These are phyloP conservation scores for Poicephalus meyeri DNA, from an alignment of 2,113 vertebrate genomes.

Conservation along the genomic window DNA sequence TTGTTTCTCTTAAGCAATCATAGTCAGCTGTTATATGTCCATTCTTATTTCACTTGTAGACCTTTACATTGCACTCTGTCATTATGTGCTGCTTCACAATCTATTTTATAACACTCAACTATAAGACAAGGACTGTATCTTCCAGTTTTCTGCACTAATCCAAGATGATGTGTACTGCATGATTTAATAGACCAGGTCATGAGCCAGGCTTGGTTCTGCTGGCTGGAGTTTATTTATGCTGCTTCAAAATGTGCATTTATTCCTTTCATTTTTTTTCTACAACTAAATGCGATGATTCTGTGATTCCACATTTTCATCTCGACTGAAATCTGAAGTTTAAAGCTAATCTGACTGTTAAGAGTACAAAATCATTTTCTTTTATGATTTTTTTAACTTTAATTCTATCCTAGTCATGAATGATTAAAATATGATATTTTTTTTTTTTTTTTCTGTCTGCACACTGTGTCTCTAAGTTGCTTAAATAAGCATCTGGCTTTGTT, in stretches of 20 bases:
- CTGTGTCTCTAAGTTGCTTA: neutral
- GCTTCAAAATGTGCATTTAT: neutral
- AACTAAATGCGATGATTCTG: neutral
- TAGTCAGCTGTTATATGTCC: neutral
- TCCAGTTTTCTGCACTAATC: neutral
- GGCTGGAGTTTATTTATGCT: slow-evolving; percentile 4
- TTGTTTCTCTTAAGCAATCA: slow-evolving; percentile 28
- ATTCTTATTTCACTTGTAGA: slow-evolving; percentile 31
- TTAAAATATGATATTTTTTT: neutral
- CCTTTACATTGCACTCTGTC: slow-evolving; percentile 35
- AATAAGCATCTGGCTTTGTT: neutral
- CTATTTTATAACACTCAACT: slow-evolving; percentile 6
- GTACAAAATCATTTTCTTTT: neutral
- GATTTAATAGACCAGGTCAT: slow-evolving; percentile 19
- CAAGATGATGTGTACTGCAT: neutral
- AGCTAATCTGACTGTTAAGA: neutral
- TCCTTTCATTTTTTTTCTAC: neutral
- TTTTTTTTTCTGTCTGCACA: neutral
- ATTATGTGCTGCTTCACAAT: neutral
- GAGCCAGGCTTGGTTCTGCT: neutral
- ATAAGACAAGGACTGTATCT: neutral
- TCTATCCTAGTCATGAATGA: neutral
- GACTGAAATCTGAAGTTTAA: neutral
- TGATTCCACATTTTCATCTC: neutral
- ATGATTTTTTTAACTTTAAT: neutral